Base-by-base conservation (phyloP, 2,888 invertebrate genomes). In the Thecocarcelia acutangulata region DNA sequence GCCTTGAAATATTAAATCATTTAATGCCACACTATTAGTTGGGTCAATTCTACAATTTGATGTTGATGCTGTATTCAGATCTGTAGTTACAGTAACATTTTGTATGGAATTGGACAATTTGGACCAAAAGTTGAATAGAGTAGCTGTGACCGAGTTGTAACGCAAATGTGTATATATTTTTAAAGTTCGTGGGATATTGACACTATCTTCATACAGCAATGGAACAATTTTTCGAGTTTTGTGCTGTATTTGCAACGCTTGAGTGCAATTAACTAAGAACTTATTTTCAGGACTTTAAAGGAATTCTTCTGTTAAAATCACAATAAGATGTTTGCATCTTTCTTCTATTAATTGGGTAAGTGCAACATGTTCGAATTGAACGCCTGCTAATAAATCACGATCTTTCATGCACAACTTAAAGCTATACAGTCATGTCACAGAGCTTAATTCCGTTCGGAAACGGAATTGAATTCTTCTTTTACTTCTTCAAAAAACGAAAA, bases 221-320 rank as follows among this genome's bases (percentile, higher is more conserved):
- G 96, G 96, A 61, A 96, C 92, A 69, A 96, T 93, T 91, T 94
- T 95, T 61, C 94, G 91, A 73, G 92, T 89, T 19, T 91, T 88
- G 85, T 92, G 91, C 83, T 93, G 95, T 85, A 97, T 96, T 85
- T 95, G 95, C 52, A 95, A 91, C 6, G 95, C 94, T 88, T 96
- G 96, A 13, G 96, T 96, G 88, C 94, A 96, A 83, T 94, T 94
- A 13, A 95, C 92, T 86, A 96, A 95, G 90, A 96, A 97, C 69
- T 93, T 93, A 87, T 96, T 96, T 17, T 94, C 95, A 0, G 93
- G 91, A 88, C 96, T 96, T 84, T 93, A 90, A 2, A 96, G 90
- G 90, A 97, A 96, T 80, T 93, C 93, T 0, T 95, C 94, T 0
- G 97, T 96, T 84, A 96, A 91, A 73, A 98, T 93, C 0, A 96